These are phyloP conservation scores for Gibbula magus DNA, from an alignment of 2,888 invertebrate genomes.

Conservation along the genomic window DNA sequence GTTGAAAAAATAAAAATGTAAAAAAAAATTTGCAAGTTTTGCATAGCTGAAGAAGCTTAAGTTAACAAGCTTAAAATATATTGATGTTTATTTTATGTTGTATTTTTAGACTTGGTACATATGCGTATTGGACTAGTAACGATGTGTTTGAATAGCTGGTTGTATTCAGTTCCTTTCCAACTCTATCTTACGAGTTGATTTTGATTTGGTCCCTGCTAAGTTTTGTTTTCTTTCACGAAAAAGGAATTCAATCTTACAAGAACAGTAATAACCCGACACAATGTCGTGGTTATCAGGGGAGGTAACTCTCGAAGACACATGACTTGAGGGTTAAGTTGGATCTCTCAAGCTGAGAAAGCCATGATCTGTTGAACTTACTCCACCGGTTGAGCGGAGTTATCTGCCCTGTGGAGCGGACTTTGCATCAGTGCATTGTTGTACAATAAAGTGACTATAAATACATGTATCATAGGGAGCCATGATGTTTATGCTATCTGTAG, in stretches of 20 bases:
- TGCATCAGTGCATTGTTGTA: constrained; percentile 6
- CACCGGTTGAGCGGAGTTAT: neutral
- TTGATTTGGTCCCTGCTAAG: constrained; percentile 1
- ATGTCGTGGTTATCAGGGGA: neutral
- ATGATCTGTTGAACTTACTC: neutral
- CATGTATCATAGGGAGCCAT: constrained; percentile 13
- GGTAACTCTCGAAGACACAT: constrained; percentile 13
- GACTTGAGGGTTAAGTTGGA: neutral
- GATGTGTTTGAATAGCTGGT: neutral
- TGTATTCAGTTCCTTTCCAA: neutral
- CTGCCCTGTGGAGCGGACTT: neutral
- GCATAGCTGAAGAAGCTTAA: neutral
- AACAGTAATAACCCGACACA: neutral
- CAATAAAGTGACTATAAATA: constrained; percentile 10
- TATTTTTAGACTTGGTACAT: constrained; percentile 1
- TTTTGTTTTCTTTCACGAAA: neutral
- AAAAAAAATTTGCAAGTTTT: constrained; percentile 18
- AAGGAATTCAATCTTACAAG: constrained; percentile 17
- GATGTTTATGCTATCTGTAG: constrained; percentile 18
- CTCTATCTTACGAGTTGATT: neutral
- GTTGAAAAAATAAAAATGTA: neutral
- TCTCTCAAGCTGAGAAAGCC: constrained; percentile 3
- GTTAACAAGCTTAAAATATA: neutral
- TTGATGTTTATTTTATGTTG: constrained; percentile 18
- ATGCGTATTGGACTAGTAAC: constrained; percentile 8